Evolutionary conservation across 2,113 vertebrate species (phyloP), one percentile per base, ranked within the genome.

Genomic region (Leucopternis melanops): DNA sequence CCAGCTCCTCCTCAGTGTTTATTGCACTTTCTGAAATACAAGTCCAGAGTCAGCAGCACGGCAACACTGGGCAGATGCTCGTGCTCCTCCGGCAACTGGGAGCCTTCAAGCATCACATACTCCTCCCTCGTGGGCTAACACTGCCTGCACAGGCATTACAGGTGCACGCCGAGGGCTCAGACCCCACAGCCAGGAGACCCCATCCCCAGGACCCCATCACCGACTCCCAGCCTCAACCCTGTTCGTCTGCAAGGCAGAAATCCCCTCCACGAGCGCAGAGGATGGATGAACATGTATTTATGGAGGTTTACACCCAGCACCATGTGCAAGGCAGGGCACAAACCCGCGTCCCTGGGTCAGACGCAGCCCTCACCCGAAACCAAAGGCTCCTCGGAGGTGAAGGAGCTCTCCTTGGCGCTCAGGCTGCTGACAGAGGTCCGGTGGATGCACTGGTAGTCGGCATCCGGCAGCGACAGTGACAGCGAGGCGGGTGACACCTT

Each of bases 381-480:
- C 61, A 98, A 95, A 12, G 98, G 97, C 90, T 98, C 98, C 66
- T 98, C 98, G 1, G 98, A 96, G 88, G 98, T 98, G 89, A 98
- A 99, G 67, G 98, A 97, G 36, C 97, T 87, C 79, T 99, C 99
- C 19, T 97, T 93, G 15, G 98, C 23, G 5, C 97, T 98, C 97
- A 99, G 97, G 96, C 98, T 98, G 97, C 98, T 97, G 92, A 97
- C 94, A 5, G 99, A 98, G 61, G 98, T 96, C 32, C 97, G 98
- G 96, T 99, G 98, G 92, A 99, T 97, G 67, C 96, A 96, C 93
- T 98, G 97, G 91, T 96, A 97, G 88, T 98, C 88, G 0, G 90
- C 26, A 65, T 99, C 98, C 0, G 98, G 99, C 42, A 99, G 98
- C 3, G 99, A 98, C 82, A 99, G 98, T 11, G 99, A 98, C 80